Base-by-base conservation (phyloP, 2,888 invertebrate species). In the Andricus curvator region DNA sequence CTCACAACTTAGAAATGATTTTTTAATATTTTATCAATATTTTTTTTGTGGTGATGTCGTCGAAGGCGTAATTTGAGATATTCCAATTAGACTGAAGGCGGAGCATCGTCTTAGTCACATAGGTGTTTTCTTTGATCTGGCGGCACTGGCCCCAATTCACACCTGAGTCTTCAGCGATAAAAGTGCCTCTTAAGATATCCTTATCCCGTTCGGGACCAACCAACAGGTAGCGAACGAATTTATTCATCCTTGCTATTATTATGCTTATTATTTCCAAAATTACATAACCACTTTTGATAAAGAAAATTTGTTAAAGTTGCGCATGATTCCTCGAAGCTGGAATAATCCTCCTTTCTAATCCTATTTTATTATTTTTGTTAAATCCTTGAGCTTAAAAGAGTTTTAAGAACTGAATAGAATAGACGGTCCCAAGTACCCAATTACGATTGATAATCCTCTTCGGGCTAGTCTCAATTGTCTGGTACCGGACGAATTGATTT, bases 161-260 rank as follows among this genome's bases (percentile, higher is more conserved):
- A 90, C 90, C 88, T 89, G 88, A 88, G 88, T 87, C 86, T 87
- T 84, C 84, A 74, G 82, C 86, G 89, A 87, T 88, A 90, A 89
- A 86, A 85, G 82, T 81, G 83, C 85, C 86, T 88, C 84, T 86
- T 85, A 86, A 89, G 89, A 89, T 89, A 89, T 86, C 85, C 84
- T 86, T 88, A 86, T 88, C 86, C 88, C 77, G 37, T 79, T 67
- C n/a, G 11, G 33, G 65, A 15, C 37, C 74, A 29, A 74, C 37
- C 79, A 74, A 70, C 79, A 79, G 79, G 79, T 79, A 79, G 74
- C 79, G 37, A 79, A 79, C 41, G 74, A 79, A 48, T 65, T 70
- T 56, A 79, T 76, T 76, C 51, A 74, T 74, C 48, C 74, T 79
- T 65, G 64, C 74, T 74, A 74, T 70, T 70, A 51, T 70, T 33